Conservation (phyloP, 2,797 vertebrate genomes). For the Aotus griseimembra region DNA sequence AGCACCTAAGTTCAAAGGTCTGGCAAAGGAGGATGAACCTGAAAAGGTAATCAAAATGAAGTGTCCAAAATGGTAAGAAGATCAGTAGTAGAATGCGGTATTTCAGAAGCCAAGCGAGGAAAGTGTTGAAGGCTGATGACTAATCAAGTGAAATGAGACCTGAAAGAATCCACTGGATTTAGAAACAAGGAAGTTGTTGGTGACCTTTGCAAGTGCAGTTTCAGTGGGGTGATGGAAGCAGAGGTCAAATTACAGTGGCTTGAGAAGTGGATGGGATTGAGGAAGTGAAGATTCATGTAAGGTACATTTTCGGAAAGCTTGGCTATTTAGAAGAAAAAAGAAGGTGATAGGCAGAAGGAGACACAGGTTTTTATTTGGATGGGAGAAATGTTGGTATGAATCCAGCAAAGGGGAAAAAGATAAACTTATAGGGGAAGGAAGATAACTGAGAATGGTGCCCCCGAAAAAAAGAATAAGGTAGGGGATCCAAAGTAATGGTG, state of each 20-base stretch:
- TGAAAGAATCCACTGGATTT: slow-evolving; percentile 46
- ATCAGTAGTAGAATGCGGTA: neutral
- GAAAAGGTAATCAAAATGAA: slow-evolving; percentile 12
- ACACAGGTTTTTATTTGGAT: slow-evolving; percentile 7
- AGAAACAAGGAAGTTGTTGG: slow-evolving; percentile 50
- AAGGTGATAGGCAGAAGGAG: neutral
- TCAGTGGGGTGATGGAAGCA: neutral
- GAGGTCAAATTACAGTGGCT: slow-evolving; percentile 21
- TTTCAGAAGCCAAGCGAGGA: neutral
- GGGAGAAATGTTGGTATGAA: neutral
- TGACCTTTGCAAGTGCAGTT: slow-evolving; percentile 39
- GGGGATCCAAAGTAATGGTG: neutral
- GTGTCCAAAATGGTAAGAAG: neutral
- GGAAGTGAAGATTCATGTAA: neutral
- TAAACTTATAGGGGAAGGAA: neutral
- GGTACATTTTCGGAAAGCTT: neutral
- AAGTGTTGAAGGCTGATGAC: neutral
- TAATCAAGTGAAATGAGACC: slow-evolving; percentile 53
- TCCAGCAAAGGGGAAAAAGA: slow-evolving; percentile 5
- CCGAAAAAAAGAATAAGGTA: neutral
- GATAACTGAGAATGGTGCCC: neutral
- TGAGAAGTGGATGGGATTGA: neutral
- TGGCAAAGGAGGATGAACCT: neutral
- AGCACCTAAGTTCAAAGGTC: neutral
- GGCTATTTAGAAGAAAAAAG: neutral